Conservation (phyloP, 2,888 invertebrate genomes). For the Cosmorhoe ocellata region DNA sequence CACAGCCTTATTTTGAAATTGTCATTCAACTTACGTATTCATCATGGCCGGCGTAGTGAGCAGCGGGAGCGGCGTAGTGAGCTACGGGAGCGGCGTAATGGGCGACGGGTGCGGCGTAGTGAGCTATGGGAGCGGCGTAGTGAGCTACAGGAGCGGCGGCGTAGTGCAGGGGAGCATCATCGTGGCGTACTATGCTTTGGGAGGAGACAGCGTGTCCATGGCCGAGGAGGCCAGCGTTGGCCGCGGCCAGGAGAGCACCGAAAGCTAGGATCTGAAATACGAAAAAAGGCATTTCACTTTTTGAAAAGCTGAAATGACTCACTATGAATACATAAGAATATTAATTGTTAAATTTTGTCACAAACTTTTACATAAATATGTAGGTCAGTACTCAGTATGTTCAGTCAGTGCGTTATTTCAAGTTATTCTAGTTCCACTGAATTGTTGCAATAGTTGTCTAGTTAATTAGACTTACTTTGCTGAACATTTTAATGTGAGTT, state of each 20-base stretch:
- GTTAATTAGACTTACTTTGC: conserved; percentile 51
- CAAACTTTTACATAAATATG: neutral
- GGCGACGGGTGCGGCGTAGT: conserved; percentile 40
- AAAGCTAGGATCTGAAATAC: conserved; percentile 65
- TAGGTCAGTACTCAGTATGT: neutral
- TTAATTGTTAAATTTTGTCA: neutral
- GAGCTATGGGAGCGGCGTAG: conserved; percentile 38
- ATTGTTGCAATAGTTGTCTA: neutral
- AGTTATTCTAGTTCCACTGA: conserved; percentile 6
- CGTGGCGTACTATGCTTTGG: conserved; percentile 63
- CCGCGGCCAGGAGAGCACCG: conserved; percentile 65
- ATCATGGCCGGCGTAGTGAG: conserved; percentile 44
- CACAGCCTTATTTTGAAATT: too few relatives aligned
- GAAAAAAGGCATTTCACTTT: too few relatives aligned
- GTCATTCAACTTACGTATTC: conserved; percentile 40
- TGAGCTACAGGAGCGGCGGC: conserved; percentile 41
- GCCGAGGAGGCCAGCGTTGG: conserved; percentile 69
- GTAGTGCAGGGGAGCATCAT: conserved; percentile 51
- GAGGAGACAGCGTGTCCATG: conserved; percentile 61
- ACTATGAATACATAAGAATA: too few relatives aligned
- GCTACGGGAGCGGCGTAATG: conserved; percentile 47
- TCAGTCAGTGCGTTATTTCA: neutral
- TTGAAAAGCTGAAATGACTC: too few relatives aligned
- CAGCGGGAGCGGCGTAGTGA: conserved; percentile 40
- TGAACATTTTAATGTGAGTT: conserved; percentile 59